Evolutionary conservation across 2,113 vertebrate species (phyloP).

Genomic region (Centropristis striata): DNA sequence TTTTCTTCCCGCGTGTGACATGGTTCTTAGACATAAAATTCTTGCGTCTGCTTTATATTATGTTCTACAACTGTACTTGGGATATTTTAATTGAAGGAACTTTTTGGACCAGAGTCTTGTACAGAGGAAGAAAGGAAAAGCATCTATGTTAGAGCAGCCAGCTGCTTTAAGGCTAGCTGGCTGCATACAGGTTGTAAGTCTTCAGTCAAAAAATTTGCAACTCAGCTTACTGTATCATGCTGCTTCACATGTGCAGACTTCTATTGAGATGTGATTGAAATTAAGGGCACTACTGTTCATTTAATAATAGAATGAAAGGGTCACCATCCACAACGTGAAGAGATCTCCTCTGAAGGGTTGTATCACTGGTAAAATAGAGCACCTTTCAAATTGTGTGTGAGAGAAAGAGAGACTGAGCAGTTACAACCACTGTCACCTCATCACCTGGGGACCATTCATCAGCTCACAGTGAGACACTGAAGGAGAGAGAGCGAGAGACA

Average conservation of each 20-base stretch:
- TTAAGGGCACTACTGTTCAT: not conserved
- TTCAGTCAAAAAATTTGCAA: constrained; percentile 23
- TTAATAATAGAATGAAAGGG: not conserved
- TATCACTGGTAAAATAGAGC: constrained; percentile 50
- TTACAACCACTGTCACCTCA: constrained; percentile 65
- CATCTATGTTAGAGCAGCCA: not conserved
- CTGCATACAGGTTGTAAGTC: not conserved
- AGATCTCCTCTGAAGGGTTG: constrained; percentile 17
- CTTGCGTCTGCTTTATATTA: not conserved
- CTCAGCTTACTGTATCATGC: not conserved
- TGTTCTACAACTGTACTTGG: not conserved
- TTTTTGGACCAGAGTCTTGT: not conserved
- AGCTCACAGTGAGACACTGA: constrained; percentile 36
- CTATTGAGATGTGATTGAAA: constrained; percentile 17
- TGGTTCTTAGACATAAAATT: not conserved
- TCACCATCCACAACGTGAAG: not conserved
- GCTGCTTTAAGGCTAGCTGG: not conserved
- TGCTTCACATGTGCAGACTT: not conserved
- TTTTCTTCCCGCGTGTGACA: not conserved
- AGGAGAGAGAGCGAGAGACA: constrained; percentile 11
- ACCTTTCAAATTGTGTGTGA: constrained; percentile 46
- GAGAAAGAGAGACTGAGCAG: constrained; percentile 55
- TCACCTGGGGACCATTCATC: constrained; percentile 69
- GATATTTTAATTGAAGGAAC: not conserved
- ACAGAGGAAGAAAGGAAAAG: not conserved